Evolutionary conservation across 92 coral and sea anemone species (phyloP), one percentile per base, ranked within the genome.

Genomic region (Porites divaricata): DNA sequence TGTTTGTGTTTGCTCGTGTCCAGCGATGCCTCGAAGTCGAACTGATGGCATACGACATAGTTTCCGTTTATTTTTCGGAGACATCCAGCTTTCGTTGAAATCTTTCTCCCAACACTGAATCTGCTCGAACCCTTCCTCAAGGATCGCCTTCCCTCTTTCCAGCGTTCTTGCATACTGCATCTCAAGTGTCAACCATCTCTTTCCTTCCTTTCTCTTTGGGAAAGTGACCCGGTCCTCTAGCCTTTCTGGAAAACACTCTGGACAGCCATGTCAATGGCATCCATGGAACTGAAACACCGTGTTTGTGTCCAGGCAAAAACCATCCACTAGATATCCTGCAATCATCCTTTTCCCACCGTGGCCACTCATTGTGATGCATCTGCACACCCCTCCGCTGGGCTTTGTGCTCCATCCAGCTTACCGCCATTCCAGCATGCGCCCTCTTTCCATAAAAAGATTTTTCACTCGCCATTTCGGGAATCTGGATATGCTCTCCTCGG

Each of bases 191-290:
- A 8, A 15, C 63, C 17, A 1, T 57, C 17, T 57, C 14, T 57
- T 2, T 9, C 17, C 2, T 8, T 14, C 2, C 2, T n/a, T n/a
- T n/a, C n/a, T 26, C 21, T 22, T 64, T 64, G 21, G 7, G 25
- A n/a, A 15, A 9, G 8, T 2, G 7, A 64, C 26, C 20, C 1
- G 9, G 4, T 64, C 20, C 20, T n/a, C 12, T 10, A 13, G 20
- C 12, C 22, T 2, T 5, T 10, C 8, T 14, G 8, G 57, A 19
- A 19, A 59, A 56, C 51, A 63, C 3, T 66, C 3, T 15, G 83
- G 83, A 15, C 89, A 85, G 4, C 89, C 83, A 53, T 77, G 88
- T 76, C 81, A n/a, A n/a, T n/a, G n/a, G n/a, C n/a, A 84, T 1
- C 81, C 88, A 28, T 83, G 26, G 49, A 19, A 83, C 64, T 83